A percentile compares a stretch with the other conserved stretches of the same genome.
These are phyloP conservation scores for Drosophila borealis DNA, from an alignment of 2,888 invertebrate species.

Conservation along the genomic window DNA sequence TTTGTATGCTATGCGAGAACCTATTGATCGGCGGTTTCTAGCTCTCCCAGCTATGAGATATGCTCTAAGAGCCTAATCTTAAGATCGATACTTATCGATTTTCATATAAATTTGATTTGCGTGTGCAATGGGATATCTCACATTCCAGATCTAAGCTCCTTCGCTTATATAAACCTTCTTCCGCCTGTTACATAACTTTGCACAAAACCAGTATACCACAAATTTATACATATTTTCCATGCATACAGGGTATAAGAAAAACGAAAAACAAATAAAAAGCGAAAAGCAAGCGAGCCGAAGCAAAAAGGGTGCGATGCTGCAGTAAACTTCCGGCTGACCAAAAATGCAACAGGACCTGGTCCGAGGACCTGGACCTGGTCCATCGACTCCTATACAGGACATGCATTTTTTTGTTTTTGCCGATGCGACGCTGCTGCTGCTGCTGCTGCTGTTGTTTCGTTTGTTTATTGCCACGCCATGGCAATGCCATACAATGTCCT, in stretches of 20 bases:
- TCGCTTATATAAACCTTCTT: no score
- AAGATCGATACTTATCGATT: no score
- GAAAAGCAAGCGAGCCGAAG: constrained; percentile 24
- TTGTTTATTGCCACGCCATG: constrained; percentile 76
- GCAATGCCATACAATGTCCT: constrained; percentile 77
- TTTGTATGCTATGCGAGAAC: no score
- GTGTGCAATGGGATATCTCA: no score
- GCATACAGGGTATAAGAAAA: constrained; percentile 8
- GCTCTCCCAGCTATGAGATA: no score
- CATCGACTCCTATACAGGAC: constrained; percentile 50
- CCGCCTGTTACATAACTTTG: no score
- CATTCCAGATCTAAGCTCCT: no score
- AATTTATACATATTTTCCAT: not conserved
- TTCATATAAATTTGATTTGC: no score
- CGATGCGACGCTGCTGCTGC: constrained; percentile 38
- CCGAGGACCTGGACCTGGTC: constrained; percentile 43
- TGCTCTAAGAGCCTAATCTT: no score
- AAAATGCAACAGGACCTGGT: constrained; percentile 75
- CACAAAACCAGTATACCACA: constrained; percentile 28
- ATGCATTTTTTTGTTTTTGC: constrained; percentile 47
- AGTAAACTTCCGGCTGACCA: constrained; percentile 75
- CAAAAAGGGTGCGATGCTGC: constrained; percentile 75
- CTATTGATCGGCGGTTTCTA: no score
- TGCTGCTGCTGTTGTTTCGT: constrained; percentile 45
- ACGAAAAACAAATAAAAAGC: constrained; percentile 45